Evolutionary conservation across 2,797 vertebrate genomes (phyloP), one percentile per base, ranked within the genome.

Genomic region (Heliangelus exortis): DNA sequence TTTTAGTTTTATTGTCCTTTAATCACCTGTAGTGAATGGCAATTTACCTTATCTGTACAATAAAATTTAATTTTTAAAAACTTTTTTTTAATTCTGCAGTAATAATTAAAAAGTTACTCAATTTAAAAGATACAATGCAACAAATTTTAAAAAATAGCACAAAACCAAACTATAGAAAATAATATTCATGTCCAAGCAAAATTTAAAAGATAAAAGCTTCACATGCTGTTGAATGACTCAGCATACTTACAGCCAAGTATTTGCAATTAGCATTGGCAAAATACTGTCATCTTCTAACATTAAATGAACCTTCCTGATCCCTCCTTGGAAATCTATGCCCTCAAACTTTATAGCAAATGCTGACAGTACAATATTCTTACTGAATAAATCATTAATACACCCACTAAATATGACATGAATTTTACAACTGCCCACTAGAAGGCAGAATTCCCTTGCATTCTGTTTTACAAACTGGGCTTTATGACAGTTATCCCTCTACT

Each of bases 341-440:
- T 86, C 69, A 84, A 45, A 78, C 65, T 67, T 87, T 34, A 73
- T 21, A 87, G 23, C 29, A 92, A 88, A 92, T 77, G 65, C 76
- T 87, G 75, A 77, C 54, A 83, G 47, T 23, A 82, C 51, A 87
- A 81, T 89, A 89, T 58, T 61, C 17, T 62, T 78, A 67, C 8
- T 80, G 41, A 79, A 74, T 79, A 89, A 92, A 89, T 54, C 21
- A 7, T 51, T 73, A 92, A 21, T 18, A 74, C 23, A 28, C 15
- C 14, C 36, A 90, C 25, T 78, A 92, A 90, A 71, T 20, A 76
- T 6, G 47, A 67, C 43, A 65, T 15, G 33, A 34, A 57, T 91
- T 92, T 88, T 79, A 84, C 82, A 92, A 92, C 25, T 94, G 92
- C 43, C 96, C 96, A 96, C 96, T 96, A 96, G 97, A 92, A 96